Evolutionary conservation across 2,888 invertebrate species (phyloP).

Genomic region (Cosmopolites sordidus): DNA sequence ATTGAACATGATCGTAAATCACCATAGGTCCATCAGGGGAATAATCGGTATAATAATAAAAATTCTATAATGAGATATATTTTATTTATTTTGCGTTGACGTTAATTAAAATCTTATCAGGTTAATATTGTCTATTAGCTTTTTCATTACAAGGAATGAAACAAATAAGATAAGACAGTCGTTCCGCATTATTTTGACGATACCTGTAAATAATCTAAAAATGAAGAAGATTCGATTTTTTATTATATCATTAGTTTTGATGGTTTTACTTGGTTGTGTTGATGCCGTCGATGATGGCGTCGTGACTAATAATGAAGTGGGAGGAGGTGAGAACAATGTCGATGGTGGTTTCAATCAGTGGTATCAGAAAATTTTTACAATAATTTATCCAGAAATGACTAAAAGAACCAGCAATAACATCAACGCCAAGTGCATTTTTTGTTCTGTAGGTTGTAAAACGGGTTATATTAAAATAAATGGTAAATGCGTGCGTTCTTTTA

Average conservation of each 20-base stretch:
- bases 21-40: too few species aligned
- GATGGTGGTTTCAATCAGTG: constrained; percentile 1
- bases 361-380: constrained; percentile 5
- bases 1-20: too few species aligned
- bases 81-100: too few species aligned
- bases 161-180: too few species aligned
- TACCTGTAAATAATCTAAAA: neutral
- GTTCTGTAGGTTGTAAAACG: constrained; percentile 8
- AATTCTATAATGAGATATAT: too few species aligned
- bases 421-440: constrained; percentile 13
- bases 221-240: neutral
- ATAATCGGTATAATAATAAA: too few species aligned
- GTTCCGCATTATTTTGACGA: too few species aligned
- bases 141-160: too few species aligned
- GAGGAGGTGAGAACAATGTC: neutral
- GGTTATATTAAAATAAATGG: constrained; percentile 20
- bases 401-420: neutral
- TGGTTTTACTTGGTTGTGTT: neutral
- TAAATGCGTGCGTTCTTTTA: constrained; percentile 16
- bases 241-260: neutral
- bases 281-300: neutral
- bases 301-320: too few species aligned
- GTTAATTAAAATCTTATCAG: too few species aligned
- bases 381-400: neutral
- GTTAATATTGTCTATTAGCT: too few species aligned